phyloP scores from a whole-genome alignment of 2,888 invertebrate species.

The Agrochola litura region DNA sequence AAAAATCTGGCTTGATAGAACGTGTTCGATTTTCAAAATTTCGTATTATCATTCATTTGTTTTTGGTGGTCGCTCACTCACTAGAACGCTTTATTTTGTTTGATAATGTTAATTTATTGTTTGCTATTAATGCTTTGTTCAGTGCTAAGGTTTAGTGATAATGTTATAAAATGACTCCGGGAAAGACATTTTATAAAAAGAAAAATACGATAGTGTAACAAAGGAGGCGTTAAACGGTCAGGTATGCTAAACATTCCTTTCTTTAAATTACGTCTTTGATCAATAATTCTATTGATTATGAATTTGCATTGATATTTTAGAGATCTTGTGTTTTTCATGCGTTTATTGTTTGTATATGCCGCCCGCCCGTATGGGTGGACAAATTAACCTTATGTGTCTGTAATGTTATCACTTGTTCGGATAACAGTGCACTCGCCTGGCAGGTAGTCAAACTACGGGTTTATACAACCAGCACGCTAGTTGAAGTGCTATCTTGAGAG shows the following conservation, averaged over 20 bases:
- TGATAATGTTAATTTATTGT: neutral
- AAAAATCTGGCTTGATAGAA: slow-evolving; percentile 6
- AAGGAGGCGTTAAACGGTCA: neutral
- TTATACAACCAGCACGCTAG: neutral
- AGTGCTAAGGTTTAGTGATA: neutral
- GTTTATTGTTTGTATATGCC: neutral
- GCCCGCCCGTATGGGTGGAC: neutral
- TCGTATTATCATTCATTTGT: neutral
- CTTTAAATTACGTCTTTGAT: too few relatives aligned
- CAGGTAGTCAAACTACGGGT: neutral
- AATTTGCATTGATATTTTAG: neutral
- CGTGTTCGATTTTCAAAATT: slow-evolving; percentile 7
- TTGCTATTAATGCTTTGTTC: neutral
- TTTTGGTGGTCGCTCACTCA: neutral
- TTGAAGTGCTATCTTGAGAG: too few relatives aligned
- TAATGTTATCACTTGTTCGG: neutral
- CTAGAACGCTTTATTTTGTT: neutral
- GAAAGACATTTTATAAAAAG: neutral
- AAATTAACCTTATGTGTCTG: neutral
- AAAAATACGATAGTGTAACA: neutral
- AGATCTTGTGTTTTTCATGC: neutral
- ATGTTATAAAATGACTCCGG: too few relatives aligned
- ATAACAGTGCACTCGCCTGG: neutral
- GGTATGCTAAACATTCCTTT: neutral
- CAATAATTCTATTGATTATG: neutral